Evolutionary conservation across 2,888 invertebrate genomes (phyloP).

Genomic region (Tipula unca): DNA sequence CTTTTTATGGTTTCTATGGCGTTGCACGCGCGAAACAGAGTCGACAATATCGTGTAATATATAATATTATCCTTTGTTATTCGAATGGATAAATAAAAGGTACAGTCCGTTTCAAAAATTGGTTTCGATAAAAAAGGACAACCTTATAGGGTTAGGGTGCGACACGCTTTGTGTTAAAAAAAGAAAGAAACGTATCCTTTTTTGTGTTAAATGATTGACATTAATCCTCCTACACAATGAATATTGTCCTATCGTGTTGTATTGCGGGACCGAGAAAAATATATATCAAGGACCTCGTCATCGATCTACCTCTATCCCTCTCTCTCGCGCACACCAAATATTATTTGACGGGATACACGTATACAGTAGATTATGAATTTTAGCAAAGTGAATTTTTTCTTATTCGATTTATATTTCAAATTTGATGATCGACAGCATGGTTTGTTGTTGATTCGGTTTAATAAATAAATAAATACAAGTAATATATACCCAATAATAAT

Average conservation of each 20-base stretch:
- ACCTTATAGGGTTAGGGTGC: background rate
- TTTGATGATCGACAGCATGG: constrained; percentile 17
- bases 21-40: background rate
- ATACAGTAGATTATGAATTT: background rate
- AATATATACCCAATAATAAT: background rate
- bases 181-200: background rate
- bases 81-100: background rate
- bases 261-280: background rate
- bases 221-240: constrained; percentile 8
- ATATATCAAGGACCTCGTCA: background rate
- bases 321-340: background rate
- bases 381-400: constrained; percentile 8
- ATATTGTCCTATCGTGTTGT: background rate
- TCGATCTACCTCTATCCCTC: background rate
- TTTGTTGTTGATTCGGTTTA: constrained; percentile 9
- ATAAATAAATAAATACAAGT: background rate
- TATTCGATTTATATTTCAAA: constrained; percentile 8
- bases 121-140: background rate
- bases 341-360: background rate
- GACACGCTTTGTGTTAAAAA: background rate
- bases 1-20: background rate
- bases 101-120: background rate
- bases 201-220: background rate
- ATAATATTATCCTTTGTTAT: background rate
- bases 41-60: background rate